These are phyloP conservation scores for Xyliphius kryptos DNA, from an alignment of 2,113 vertebrate species.

Conservation along the genomic window DNA sequence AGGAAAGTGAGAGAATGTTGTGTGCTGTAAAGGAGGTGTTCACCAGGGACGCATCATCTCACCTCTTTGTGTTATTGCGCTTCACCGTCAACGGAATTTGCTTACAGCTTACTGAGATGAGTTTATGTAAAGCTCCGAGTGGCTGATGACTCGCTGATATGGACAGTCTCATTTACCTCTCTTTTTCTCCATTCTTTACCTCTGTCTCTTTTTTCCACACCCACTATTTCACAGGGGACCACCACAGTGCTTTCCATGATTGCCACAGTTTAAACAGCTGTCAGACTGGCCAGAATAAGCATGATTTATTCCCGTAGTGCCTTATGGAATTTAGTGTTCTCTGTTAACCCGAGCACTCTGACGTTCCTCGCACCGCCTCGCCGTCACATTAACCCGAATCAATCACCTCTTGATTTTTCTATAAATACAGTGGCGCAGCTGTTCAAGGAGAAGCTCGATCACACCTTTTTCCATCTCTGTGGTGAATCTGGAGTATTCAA, in stretches of 20 bases:
- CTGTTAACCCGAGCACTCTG: conserved; percentile 74
- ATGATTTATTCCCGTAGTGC: conserved; percentile 97
- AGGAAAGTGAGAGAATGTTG: too few species aligned
- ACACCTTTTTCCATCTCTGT: too few species aligned
- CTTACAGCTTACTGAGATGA: conserved; percentile 82
- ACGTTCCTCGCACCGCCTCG: conserved; percentile 55
- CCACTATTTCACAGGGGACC: conserved; percentile 89
- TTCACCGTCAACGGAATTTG: conserved; percentile 95
- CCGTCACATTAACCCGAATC: conserved; percentile 73
- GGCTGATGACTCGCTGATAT: conserved; percentile 76
- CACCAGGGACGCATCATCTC: conserved; percentile 78
- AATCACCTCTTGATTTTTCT: conserved; percentile 74
- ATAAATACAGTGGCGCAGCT: conserved; percentile 53
- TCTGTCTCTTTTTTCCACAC: conserved; percentile 48
- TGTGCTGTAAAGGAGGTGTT: too few species aligned
- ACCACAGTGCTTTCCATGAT: conserved; percentile 83
- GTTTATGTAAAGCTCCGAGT: conserved; percentile 95
- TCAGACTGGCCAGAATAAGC: conserved; percentile 89
- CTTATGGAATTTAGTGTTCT: conserved; percentile 74
- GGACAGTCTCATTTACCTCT: conserved; percentile 60
- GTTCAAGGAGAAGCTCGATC: conserved; percentile 42
- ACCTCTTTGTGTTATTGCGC: conserved; percentile 87
- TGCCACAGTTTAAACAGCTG: conserved; percentile 95
- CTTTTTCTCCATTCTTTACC: conserved; percentile 54
- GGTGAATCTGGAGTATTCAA: too few species aligned